phyloP scores from a whole-genome alignment of 2,797 vertebrate species.

The Fratercula arctica region DNA sequence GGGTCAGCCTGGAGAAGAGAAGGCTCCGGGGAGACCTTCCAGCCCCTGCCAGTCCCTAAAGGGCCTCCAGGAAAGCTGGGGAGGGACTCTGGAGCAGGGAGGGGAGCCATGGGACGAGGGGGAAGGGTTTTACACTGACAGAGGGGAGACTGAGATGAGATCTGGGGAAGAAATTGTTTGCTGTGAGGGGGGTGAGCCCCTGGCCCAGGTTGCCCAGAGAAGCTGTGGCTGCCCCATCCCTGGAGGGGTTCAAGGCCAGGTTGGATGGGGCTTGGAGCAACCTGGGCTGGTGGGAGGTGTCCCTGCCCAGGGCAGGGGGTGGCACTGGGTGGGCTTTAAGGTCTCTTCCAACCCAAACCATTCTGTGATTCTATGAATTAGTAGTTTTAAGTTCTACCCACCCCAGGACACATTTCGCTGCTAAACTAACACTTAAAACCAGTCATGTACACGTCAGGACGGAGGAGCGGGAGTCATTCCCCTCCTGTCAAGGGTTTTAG shows the following conservation, averaged over 20 bases:
- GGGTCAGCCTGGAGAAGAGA: background rate
- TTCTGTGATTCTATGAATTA: background rate
- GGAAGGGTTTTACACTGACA: background rate
- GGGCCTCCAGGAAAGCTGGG: background rate
- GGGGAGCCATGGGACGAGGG: background rate
- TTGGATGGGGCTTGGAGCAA: background rate
- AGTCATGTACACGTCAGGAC: fast-evolving
- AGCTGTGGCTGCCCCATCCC: background rate
- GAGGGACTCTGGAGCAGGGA: background rate
- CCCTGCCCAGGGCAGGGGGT: background rate
- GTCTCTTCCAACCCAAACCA: background rate
- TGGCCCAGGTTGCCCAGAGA: background rate
- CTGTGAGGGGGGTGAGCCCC: too few species aligned
- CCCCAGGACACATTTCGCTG: background rate
- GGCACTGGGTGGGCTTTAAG: background rate
- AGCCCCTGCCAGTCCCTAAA: too few species aligned
- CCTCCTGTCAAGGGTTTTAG: background rate
- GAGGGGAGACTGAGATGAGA: too few species aligned
- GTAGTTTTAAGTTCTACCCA: background rate
- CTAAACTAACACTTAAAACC: background rate
- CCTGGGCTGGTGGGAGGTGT: background rate
- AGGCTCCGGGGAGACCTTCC: background rate
- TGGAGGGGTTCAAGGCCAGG: background rate
- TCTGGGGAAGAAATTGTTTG: background rate
- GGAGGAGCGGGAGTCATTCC: background rate